Evolutionary conservation across 2,797 vertebrate genomes (phyloP), one percentile per base, ranked within the genome.

Genomic region (Steatocranus sp.): DNA sequence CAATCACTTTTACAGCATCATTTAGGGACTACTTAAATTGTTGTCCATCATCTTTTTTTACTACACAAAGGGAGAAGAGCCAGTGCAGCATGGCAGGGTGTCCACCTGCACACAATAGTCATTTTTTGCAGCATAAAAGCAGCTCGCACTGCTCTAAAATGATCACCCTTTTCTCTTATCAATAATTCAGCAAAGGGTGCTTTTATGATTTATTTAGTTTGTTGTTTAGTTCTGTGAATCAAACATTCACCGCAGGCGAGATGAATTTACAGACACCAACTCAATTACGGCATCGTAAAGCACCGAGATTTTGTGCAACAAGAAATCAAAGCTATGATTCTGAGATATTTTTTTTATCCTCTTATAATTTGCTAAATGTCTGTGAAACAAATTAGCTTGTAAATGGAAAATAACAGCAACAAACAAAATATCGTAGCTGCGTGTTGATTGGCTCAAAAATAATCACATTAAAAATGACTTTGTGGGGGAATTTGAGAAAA

Each of bases 191-290:
- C 25, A 79, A 23, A 41, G 66, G 49, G 36, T 7, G 38, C 78
- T 79, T 89, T 87, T 82, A 90, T 92, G 74, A 92, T 90, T 87
- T 84, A 91, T 91, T 88, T 91, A 81, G 70, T 89, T 87, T 83
- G 70, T 88, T 89, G 79, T 89, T 87, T 82, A 18, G 70, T 25
- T 83, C 73, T 27, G 41, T 78, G 49, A 84, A 53, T 87, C 34
- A 18, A 81, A 79, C 58, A 27, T 70, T 79, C 51, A 51, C 82
- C 41, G 25, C 56, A 32, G 68, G 75, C 76, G 43, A 18, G 46
- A 80, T 79, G 68, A 54, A 41, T 27, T 81, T 38, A 48, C 51
- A 46, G 15, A 56, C 61, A 75, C 51, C 76, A 84, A 63, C 8
- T 74, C 43, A 77, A 50, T 83, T 82, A 78, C 30, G 34, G 8